Conservation (phyloP, 2,888 invertebrate species). For the Troglohyphantes excavatus region DNA sequence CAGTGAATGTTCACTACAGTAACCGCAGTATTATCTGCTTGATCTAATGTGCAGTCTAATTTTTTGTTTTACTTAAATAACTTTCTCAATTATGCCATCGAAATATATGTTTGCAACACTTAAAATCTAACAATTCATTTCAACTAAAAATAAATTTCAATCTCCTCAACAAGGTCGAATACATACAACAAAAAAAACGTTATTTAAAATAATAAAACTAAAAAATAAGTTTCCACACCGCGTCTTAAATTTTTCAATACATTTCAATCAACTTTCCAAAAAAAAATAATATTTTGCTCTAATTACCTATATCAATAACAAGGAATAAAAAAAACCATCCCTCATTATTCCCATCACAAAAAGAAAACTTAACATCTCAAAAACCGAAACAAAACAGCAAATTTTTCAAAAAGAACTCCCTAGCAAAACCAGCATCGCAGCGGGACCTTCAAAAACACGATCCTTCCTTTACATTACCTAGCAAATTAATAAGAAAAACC, state of each 20-base stretch:
- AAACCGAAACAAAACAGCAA: constrained; percentile 10
- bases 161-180: no score
- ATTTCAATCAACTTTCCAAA: neutral
- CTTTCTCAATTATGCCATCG: no score
- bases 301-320: neutral
- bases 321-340: neutral
- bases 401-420: neutral
- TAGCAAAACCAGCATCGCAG: constrained; percentile 1
- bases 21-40: no score
- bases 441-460: neutral
- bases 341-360: neutral
- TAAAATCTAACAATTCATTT: no score
- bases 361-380: neutral
- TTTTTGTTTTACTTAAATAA: no score
- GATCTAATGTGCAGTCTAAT: no score
- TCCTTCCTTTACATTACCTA: neutral
- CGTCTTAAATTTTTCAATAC: no score
- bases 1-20: no score
- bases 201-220: neutral
- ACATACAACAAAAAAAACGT: no score
- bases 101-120: no score
- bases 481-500: constrained; percentile 15
- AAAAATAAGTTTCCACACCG: no score
- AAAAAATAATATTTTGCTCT: neutral
- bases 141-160: no score